These are phyloP conservation scores for Coracopsis vasa DNA, from an alignment of 2,113 vertebrate genomes.

Conservation along the genomic window DNA sequence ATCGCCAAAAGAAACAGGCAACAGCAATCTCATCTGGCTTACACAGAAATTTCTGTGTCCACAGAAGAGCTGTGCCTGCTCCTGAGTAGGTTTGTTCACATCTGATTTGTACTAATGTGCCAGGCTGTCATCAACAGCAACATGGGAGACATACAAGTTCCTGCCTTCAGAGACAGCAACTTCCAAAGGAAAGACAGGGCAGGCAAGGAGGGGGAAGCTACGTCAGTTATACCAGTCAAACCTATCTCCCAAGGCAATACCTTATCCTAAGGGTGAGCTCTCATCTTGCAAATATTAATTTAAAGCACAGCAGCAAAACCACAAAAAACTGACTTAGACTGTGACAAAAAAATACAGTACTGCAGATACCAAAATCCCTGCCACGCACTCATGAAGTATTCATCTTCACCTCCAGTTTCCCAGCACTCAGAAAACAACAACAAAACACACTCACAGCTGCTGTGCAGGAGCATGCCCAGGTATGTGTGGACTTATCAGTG, in stretches of 20 bases:
- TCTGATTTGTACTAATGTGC: neutral
- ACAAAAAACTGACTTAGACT: neutral
- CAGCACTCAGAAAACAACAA: neutral
- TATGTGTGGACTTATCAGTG: neutral
- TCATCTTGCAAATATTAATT: neutral
- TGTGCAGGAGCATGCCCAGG: neutral
- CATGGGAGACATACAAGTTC: neutral
- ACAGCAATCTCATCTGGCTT: neutral
- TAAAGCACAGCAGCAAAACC: neutral
- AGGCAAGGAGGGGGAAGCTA: fast-evolving
- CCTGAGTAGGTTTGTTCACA: neutral
- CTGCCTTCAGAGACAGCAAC: neutral
- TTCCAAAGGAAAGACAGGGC: neutral
- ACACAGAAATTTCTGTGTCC: neutral
- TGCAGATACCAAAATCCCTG: neutral
- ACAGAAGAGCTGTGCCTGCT: neutral
- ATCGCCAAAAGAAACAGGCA: neutral
- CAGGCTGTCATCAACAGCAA: neutral
- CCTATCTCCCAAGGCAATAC: neutral
- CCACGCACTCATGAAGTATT: neutral
- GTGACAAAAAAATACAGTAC: neutral
- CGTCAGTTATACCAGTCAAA: neutral
- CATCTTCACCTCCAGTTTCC: neutral
- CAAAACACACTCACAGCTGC: neutral
- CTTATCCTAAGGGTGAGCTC: neutral